Percentiles rank a stretch among this genome's conserved stretches.
phyloP scores from a whole-genome alignment of 2,113 vertebrate species.

The Paramisgurnus dabryanus region DNA sequence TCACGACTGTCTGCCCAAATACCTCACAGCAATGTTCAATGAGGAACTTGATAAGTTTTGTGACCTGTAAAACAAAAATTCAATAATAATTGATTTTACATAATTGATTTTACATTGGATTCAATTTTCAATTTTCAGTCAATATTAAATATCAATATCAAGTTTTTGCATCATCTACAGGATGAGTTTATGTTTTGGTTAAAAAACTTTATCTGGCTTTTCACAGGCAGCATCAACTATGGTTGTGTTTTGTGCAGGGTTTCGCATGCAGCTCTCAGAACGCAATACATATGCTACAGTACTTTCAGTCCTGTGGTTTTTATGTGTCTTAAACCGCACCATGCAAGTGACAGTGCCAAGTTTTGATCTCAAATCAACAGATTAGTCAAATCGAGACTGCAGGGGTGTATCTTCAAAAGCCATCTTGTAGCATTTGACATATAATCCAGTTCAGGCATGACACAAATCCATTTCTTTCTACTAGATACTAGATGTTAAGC shows the following conservation, averaged over 20 bases:
- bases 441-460: neutral
- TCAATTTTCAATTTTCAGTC: too few relatives aligned
- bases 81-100: too few relatives aligned
- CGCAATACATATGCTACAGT: neutral
- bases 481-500: neutral
- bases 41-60: constrained; percentile 85
- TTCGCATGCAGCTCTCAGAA: neutral
- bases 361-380: constrained; percentile 30
- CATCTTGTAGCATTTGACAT: neutral
- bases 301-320: constrained; percentile 57
- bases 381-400: constrained; percentile 45
- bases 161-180: too few relatives aligned
- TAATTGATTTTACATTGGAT: too few relatives aligned
- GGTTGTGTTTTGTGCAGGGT: neutral
- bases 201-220: too few relatives aligned
- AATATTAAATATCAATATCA: too few relatives aligned
- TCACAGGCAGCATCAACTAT: too few relatives aligned
- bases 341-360: constrained; percentile 54
- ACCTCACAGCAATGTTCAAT: constrained; percentile 85
- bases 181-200: too few relatives aligned
- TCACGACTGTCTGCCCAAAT: constrained; percentile 79
- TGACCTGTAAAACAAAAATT: constrained; percentile 75
- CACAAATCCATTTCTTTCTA: neutral
- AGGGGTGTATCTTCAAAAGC: neutral
- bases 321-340: constrained; percentile 45